Conservation (phyloP, 2,113 vertebrate species). For the Elachura formosa region DNA sequence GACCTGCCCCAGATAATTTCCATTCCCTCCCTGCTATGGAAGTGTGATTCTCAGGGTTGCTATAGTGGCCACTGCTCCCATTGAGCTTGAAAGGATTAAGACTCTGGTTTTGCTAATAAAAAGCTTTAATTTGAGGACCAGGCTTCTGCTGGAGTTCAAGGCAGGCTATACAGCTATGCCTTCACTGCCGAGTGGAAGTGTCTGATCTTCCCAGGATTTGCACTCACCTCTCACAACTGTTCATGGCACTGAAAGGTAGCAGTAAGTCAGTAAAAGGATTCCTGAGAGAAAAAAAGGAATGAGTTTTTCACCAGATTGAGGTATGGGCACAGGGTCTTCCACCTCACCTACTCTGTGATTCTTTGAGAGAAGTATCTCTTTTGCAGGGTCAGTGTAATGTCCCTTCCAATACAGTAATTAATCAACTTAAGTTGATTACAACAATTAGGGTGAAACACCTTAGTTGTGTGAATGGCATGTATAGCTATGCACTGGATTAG, state of each 20-base stretch:
- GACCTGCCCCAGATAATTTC: not conserved
- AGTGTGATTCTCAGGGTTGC: not conserved
- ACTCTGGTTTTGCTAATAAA: not conserved
- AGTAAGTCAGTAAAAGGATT: not conserved
- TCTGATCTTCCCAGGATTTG: not conserved
- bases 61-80: not conserved
- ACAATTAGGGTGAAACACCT: not conserved
- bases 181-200: not conserved
- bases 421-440: not conserved
- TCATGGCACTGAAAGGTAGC: not conserved
- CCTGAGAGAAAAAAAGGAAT: not conserved
- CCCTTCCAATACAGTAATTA: not conserved
- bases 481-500: not conserved
- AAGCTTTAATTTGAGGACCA: not conserved
- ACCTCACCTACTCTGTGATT: not conserved
- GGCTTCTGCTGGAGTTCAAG: not conserved
- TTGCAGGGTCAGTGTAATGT: not conserved
- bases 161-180: not conserved
- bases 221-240: not conserved
- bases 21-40: not conserved
- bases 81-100: not conserved
- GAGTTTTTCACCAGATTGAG: not conserved
- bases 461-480: not conserved
- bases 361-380: not conserved
- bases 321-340: accelerated